phyloP scores from a whole-genome alignment of 2,888 invertebrate genomes.

The Andricus quercusramuli region DNA sequence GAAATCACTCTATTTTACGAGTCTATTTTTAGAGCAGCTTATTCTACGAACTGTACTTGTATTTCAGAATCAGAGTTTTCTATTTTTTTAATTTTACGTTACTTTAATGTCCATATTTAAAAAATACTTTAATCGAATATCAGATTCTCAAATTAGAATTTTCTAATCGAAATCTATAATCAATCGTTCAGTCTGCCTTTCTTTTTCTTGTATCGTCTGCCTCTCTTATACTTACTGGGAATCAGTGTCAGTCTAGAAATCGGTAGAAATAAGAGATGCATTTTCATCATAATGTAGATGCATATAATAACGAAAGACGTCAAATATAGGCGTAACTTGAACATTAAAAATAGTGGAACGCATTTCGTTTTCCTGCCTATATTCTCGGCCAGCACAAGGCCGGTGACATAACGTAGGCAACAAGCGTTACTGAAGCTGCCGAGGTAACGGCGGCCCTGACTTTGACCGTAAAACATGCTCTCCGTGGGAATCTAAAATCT shows the following conservation, averaged over 20 bases:
- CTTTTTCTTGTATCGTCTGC: no score
- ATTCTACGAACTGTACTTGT: no score
- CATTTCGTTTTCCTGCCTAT: constrained; percentile 52
- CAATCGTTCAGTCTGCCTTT: no score
- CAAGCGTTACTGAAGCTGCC: not conserved
- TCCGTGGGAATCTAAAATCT: constrained; percentile 49
- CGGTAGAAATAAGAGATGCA: not conserved
- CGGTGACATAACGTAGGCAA: constrained; percentile 26
- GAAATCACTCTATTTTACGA: no score
- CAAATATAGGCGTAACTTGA: not conserved
- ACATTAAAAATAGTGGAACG: constrained; percentile 40
- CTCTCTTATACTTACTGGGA: no score
- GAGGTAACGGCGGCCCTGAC: constrained; percentile 26
- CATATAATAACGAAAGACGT: not conserved
- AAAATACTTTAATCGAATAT: no score
- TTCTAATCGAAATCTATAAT: no score
- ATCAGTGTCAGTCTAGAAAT: not conserved
- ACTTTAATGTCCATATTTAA: no score
- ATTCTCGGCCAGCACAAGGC: constrained; percentile 1
- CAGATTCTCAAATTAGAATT: no score
- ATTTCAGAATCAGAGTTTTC: no score
- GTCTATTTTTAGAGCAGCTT: no score
- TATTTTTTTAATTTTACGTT: no score
- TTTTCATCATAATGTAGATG: not conserved
- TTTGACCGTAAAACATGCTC: constrained; percentile 38